These are phyloP conservation scores for Epistrophella euchroma DNA, from an alignment of 2,888 invertebrate species.

Conservation along the genomic window DNA sequence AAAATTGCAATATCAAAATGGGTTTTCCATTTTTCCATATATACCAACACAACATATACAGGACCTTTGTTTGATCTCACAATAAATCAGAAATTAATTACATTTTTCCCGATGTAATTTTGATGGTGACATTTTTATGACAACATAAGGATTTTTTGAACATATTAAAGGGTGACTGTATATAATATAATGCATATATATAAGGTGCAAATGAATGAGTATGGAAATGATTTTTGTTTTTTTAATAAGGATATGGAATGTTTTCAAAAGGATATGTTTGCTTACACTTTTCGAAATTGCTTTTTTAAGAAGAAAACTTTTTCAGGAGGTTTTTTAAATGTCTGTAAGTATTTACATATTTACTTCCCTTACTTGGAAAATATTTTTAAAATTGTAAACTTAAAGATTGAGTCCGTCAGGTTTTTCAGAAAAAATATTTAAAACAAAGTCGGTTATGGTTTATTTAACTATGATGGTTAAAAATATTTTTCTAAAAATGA, in stretches of 20 bases:
- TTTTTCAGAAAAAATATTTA: no score
- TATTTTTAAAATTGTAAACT: no score
- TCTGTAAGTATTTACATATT: no score
- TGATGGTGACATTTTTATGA: constrained; percentile 73
- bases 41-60: not conserved
- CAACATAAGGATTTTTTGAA: constrained; percentile 29
- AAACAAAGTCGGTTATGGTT: no score
- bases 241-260: not conserved
- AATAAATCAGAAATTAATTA: constrained; percentile 75
- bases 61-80: constrained; percentile 73
- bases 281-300: not conserved
- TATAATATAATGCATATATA: not conserved
- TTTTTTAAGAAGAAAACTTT: not conserved
- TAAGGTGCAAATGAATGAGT: constrained; percentile 24
- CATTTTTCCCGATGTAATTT: constrained; percentile 70
- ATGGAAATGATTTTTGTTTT: constrained; percentile 3
- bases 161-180: constrained; percentile 35
- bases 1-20: constrained; percentile 73
- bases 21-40: constrained; percentile 31
- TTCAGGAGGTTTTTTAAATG: no score
- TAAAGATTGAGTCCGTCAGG: no score
- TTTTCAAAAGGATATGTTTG: not conserved
- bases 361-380: no score
- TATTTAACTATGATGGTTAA: no score
- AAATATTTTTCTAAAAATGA: no score